phyloP scores from a whole-genome alignment of 2,888 invertebrate species.

The Caenorhabditis japonica region DNA sequence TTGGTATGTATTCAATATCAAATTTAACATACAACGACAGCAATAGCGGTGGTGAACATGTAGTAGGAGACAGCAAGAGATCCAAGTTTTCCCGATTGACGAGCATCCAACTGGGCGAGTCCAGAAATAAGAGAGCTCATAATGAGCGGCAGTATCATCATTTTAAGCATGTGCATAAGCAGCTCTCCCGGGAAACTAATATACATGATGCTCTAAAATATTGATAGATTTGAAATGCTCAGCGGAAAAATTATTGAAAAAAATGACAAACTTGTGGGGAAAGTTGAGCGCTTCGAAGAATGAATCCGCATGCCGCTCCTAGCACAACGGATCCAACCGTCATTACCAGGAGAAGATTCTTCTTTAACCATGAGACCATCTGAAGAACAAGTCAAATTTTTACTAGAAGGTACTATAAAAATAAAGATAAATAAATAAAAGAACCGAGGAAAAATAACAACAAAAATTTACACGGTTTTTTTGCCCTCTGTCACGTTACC shows the following conservation, averaged over 20 bases:
- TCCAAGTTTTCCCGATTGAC: slow-evolving; percentile 83
- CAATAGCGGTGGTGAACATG: slow-evolving; percentile 82
- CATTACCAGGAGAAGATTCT: slow-evolving; percentile 81
- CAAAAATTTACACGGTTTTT: too few relatives aligned
- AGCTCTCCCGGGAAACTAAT: slow-evolving; percentile 84
- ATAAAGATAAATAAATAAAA: not conserved
- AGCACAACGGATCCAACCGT: slow-evolving; percentile 82
- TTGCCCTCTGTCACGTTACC: too few relatives aligned
- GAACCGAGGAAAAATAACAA: slow-evolving; percentile 18
- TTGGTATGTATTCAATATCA: not conserved
- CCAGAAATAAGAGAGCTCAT: slow-evolving; percentile 83
- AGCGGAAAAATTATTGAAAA: too few relatives aligned
- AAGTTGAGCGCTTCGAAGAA: slow-evolving; percentile 77
- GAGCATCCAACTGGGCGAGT: slow-evolving; percentile 83
- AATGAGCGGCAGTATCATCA: slow-evolving; percentile 84
- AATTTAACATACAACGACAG: slow-evolving; percentile 80
- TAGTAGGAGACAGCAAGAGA: slow-evolving; percentile 82
- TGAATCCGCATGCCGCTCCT: slow-evolving; percentile 82
- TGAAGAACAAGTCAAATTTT: slow-evolving; percentile 22
- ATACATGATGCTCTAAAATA: slow-evolving; percentile 80
- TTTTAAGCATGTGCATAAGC: slow-evolving; percentile 83
- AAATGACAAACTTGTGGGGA: slow-evolving; percentile 58
- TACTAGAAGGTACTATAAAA: not conserved
- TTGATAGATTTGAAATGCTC: not conserved
- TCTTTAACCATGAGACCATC: slow-evolving; percentile 78